These are phyloP conservation scores for Heliconius hermathena DNA, from an alignment of 1,140 invertebrate species.

Conservation along the genomic window DNA sequence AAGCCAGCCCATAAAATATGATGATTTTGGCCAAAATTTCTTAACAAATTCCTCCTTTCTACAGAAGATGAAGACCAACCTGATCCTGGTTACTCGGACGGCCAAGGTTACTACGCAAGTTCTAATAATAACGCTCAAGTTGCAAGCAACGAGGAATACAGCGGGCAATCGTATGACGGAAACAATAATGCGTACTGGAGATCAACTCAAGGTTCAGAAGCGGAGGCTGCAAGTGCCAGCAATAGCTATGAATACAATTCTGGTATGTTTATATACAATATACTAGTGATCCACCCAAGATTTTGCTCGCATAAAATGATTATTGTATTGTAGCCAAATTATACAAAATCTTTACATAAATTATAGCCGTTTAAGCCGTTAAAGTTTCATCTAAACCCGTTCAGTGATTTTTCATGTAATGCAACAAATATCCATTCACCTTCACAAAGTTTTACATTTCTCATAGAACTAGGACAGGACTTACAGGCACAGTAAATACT, in stretches of 20 bases:
- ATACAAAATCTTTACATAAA: too few relatives aligned
- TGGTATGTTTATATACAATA: neutral
- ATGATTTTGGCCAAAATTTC: neutral
- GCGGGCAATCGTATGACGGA: neutral
- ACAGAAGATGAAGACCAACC: neutral
- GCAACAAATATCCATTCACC: too few relatives aligned
- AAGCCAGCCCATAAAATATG: neutral
- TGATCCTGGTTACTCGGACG: neutral
- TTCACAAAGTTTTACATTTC: too few relatives aligned
- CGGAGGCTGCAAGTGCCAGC: neutral
- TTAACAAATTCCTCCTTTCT: neutral
- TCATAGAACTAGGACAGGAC: too few relatives aligned
- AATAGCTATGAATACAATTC: neutral
- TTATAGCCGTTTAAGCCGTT: too few relatives aligned
- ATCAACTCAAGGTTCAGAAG: neutral
- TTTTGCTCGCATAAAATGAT: too few relatives aligned
- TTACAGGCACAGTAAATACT: too few relatives aligned
- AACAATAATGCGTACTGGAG: neutral
- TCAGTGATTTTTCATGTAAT: too few relatives aligned
- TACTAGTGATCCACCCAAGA: too few relatives aligned
- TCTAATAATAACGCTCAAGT: neutral
- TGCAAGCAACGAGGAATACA: neutral
- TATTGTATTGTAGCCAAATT: too few relatives aligned
- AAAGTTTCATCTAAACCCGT: too few relatives aligned
- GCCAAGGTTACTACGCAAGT: neutral